Base-by-base conservation (phyloP, 1,140 invertebrate species). In the Drosophila mayri region DNA sequence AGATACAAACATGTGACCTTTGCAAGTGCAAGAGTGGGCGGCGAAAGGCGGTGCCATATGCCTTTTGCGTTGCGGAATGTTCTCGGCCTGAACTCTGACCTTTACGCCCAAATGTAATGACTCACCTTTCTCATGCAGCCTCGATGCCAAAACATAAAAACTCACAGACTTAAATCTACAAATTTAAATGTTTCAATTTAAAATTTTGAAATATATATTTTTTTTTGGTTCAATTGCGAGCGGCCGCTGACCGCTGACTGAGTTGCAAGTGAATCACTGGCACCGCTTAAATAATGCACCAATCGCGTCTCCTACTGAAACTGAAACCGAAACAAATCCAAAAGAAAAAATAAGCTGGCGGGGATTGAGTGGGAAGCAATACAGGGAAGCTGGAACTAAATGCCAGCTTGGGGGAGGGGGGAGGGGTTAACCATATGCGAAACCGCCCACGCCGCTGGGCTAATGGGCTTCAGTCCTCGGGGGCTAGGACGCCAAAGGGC, bases 1-100 rank as follows among this genome's bases (percentile, higher is more conserved):
- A 70, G 66, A 67, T 81, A 70, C 81, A 76, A 76, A 80, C 79
- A 88, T 90, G 81, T 84, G 84, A 90, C 84, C 84, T 88, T 88
- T 88, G 37, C 40, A 14, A 41, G 47, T 37, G 37, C 38, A 20
- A 18, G 18, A 11, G 44, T 47, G 47, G 49, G 50, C 22, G 30
- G 37, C 25, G 32, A 38, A 16, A 32, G 41, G 43, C 35, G 28
- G 28, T 55, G 40, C 28, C 46, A 38, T 76, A 40, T 44, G 49
- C 46, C 30, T 64, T 64, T 46, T 43, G 52, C 63, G 38, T 60
- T 37, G 49, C 35, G 54, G 59, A 71, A 79, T 65, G 40, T 86
- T 70, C 70, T 71, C 47, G 65, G 41, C 40, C 67, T 73, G 61
- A 80, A 52, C 80, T 87, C 76, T 82, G 84, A 83, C 84, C 83